Base-by-base conservation (phyloP, 2,113 vertebrate genomes). In the Melanostigma gelatinosum region DNA sequence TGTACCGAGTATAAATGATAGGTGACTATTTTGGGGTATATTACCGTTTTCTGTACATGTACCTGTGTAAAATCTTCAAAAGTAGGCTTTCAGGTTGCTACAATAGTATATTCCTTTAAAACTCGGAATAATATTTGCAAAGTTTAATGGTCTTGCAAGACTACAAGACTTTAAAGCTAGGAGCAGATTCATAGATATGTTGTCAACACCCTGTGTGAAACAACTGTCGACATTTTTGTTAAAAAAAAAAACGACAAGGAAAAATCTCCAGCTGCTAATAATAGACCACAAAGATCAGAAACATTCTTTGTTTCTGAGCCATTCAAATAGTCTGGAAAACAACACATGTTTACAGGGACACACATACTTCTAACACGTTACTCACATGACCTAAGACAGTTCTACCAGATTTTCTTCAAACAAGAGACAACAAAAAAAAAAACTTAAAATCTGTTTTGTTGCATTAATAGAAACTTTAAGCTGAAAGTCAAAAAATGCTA, bases 21-120 rank as follows among this genome's bases (percentile, higher is more conserved):
- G 61, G 79, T 76, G 75, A 87, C 77, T 87, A 84, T 84, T 83
- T 22, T 22, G 15, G 67, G 54, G 44, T 90, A 87, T 86, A 93
- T 82, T 88, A 87, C 72, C 58, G 44, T 84, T 88, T 71, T 85
- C 87, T 93, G 85, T 91, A 92, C 88, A 89, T 85, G 91, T 91
- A 93, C 93, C 92, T 92, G 89, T 91, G 87, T 89, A 86, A 88
- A 90, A 89, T 88, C 88, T 80, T 83, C 76, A 88, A 87, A 91
- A 82, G 72, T 75, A 84, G 78, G 82, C 63, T 86, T 82, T 87
- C 72, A 85, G 84, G 75, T 57, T 88, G 91, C 93, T 92, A 90
- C 88, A 87, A 90, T 79, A 80, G 46, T 71, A 86, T 84, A 88
- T 92, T 88, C 86, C 89, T 88, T 89, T 90, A 92, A 93, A 94